Percentiles rank a stretch among this genome's conserved stretches.
phyloP scores from a whole-genome alignment of 2,797 vertebrate species.

The Anniella stebbinsi region DNA sequence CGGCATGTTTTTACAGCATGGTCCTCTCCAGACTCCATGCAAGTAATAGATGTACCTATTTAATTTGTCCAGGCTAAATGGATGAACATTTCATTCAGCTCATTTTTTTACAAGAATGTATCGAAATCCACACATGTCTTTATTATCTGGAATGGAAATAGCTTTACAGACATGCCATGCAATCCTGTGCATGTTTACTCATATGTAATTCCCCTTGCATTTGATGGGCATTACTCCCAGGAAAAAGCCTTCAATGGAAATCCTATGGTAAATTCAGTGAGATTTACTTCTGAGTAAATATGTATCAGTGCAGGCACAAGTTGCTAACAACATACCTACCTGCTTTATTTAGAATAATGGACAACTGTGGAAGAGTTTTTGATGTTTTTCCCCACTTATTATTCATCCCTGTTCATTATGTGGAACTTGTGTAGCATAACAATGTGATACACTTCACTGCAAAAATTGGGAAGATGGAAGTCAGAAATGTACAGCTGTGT shows the following conservation, averaged over 20 bases:
- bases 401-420: constrained; percentile 68
- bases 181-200: not conserved
- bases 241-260: not conserved
- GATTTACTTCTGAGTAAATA: not conserved
- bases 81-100: too few species aligned
- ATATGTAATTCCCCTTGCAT: not conserved
- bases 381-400: constrained; percentile 47
- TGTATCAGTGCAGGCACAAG: not conserved
- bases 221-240: not conserved
- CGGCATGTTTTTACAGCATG: too few species aligned
- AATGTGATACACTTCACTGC: constrained; percentile 58
- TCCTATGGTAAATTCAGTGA: not conserved
- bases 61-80: too few species aligned
- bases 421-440: constrained; percentile 52
- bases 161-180: not conserved
- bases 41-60: too few species aligned
- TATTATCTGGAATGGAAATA: too few species aligned
- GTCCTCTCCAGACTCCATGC: too few species aligned
- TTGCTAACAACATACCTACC: not conserved
- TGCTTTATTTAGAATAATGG: constrained; percentile 22
- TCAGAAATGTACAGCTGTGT: constrained; percentile 43
- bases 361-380: constrained; percentile 30
- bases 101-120: too few species aligned
- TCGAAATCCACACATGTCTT: too few species aligned
- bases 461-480: constrained; percentile 53